A percentile compares a stretch with the other conserved stretches of the same genome.
Conservation (phyloP, 2,888 invertebrate species). For the Lamellibrachia columna region DNA sequence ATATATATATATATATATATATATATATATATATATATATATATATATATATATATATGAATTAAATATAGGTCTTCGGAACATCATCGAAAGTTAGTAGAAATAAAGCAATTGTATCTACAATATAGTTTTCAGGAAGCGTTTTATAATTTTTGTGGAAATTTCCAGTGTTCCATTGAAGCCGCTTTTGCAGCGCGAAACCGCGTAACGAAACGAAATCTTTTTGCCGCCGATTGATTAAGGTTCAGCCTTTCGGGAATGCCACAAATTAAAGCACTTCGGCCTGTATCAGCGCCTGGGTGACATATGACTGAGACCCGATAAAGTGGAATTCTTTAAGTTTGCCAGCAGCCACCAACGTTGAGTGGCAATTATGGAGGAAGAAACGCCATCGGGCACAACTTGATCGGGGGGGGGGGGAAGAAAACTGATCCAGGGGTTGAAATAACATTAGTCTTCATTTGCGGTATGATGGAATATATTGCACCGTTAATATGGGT, state of each 20-base stretch:
- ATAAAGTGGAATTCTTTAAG: neutral
- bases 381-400: neutral
- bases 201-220: neutral
- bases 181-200: neutral
- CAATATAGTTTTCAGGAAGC: too few species aligned
- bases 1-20: neutral
- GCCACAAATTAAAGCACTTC: neutral
- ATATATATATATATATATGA: too few species aligned
- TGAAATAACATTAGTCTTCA: neutral
- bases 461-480: conserved; percentile 1
- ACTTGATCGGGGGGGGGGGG: neutral
- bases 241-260: neutral
- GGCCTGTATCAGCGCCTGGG: neutral
- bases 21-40: neutral
- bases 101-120: too few species aligned
- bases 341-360: neutral
- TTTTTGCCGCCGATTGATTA: neutral
- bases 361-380: neutral
- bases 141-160: too few species aligned
- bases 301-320: neutral
- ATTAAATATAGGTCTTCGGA: too few species aligned
- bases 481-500: neutral
- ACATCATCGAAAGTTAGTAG: too few species aligned
- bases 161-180: neutral
- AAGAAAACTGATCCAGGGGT: neutral